Percentiles rank a stretch among this genome's conserved stretches.
Evolutionary conservation across 2,797 vertebrate genomes (phyloP).

Genomic region (Salarias fasciatus): DNA sequence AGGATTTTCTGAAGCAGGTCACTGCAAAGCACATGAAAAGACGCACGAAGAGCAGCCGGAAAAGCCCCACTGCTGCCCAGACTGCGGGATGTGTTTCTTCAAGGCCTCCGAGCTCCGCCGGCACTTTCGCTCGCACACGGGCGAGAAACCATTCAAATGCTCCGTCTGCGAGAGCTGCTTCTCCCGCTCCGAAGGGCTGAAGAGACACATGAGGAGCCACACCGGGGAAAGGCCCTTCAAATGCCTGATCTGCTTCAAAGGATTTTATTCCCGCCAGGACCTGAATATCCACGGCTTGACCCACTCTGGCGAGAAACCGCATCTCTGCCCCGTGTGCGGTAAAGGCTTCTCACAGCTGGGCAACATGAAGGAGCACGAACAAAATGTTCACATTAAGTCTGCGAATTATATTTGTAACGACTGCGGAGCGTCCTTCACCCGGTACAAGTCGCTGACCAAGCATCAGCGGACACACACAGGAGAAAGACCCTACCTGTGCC

Average conservation of each 20-base stretch:
- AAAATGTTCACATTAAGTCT: slow-evolving; percentile 69
- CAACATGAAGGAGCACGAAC: slow-evolving; percentile 77
- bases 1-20: slow-evolving; percentile 69
- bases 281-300: slow-evolving; percentile 60
- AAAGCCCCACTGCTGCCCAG: slow-evolving; percentile 65
- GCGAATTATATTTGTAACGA: slow-evolving; percentile 71
- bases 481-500: slow-evolving; percentile 67
- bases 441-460: slow-evolving; percentile 68
- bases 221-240: slow-evolving; percentile 71
- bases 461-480: slow-evolving; percentile 76
- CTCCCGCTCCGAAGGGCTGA: slow-evolving; percentile 74
- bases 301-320: slow-evolving; percentile 75
- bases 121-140: slow-evolving; percentile 70
- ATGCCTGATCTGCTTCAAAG: slow-evolving; percentile 66
- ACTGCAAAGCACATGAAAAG: slow-evolving; percentile 75
- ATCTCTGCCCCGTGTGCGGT: slow-evolving; percentile 74
- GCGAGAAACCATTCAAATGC: slow-evolving; percentile 75
- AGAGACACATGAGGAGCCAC: slow-evolving; percentile 76
- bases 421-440: slow-evolving; percentile 66
- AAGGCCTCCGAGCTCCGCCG: slow-evolving; percentile 67
- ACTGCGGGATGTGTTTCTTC: slow-evolving; percentile 72
- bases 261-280: slow-evolving; percentile 72
- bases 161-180: slow-evolving; percentile 68
- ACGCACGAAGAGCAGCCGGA: slow-evolving; percentile 72
- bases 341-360: slow-evolving; percentile 78